Base-by-base conservation (phyloP, 2,113 vertebrate genomes). In the Gallinago paraguaiae region DNA sequence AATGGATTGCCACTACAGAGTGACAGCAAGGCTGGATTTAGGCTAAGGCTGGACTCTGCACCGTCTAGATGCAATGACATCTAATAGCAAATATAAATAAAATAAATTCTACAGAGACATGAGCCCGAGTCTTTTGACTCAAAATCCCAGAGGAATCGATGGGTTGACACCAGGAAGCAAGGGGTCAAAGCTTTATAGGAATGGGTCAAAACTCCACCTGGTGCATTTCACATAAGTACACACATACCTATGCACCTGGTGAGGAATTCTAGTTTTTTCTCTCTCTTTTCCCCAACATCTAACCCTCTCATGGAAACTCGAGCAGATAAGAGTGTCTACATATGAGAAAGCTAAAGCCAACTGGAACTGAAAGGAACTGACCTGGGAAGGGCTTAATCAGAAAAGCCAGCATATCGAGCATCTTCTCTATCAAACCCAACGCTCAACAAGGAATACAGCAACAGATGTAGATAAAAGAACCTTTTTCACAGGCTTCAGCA, bases 1-100 rank as follows among this genome's bases (percentile, higher is more conserved):
- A 54, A 23, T 3, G 68, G 28, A 31, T 41, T 3, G 0, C 22
- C 9, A 13, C 16, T 4, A 13, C 8, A 24, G n/a, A 31, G 3
- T 41, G 46, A 10, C 63, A 48, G n/a, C 1, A 2, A 25, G 15
- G 39, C 39, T 39, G 39, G 39, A 39, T 17, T 17, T 41, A 54
- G n/a, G 56, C 30, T 63, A 48, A n/a, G 30, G 17, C 30, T 41
- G n/a, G 25, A 70, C 56, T 56, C 71, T 50, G 11, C 11, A 7
- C n/a, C 27, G 7, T 30, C 15, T 53, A 20, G 12, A 56, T 18
- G 11, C 23, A 54, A 25, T 15, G 30, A 31, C 20, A n/a, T 8
- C n/a, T 56, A 61, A 54, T 4, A 76, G 41, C 10, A 56, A 46
- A 75, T 31, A 12, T 12, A 37, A 57, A 70, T 27, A 39, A 50